phyloP scores from a whole-genome alignment of 2,888 invertebrate genomes.

The Teleiodes luculella region DNA sequence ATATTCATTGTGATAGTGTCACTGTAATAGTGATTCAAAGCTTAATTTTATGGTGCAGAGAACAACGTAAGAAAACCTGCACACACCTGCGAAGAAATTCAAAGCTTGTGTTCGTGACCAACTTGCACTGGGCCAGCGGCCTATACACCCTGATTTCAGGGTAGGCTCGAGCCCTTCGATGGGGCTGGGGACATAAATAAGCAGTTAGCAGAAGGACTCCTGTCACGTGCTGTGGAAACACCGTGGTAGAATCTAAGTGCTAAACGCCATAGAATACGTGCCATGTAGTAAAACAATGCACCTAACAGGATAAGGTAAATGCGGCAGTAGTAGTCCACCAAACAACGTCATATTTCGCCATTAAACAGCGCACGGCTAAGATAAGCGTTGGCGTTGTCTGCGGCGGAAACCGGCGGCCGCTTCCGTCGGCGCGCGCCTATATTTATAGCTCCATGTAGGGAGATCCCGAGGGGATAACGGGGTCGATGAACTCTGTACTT shows the following conservation, averaged over 20 bases:
- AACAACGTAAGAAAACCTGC: too few species aligned
- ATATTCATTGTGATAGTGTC: too few species aligned
- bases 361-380: slow-evolving; percentile 21
- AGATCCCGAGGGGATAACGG: background rate
- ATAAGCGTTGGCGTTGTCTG: slow-evolving; percentile 23
- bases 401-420: slow-evolving; percentile 32
- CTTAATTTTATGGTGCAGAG: too few species aligned
- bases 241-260: background rate
- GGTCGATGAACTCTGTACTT: slow-evolving; percentile 1
- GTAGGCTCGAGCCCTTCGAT: too few species aligned
- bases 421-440: slow-evolving; percentile 34
- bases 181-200: too few species aligned
- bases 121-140: too few species aligned
- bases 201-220: too few species aligned
- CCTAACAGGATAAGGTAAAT: background rate
- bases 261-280: background rate
- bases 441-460: slow-evolving; percentile 9
- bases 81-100: too few species aligned
- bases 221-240: too few species aligned
- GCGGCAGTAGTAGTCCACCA: background rate
- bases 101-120: too few species aligned
- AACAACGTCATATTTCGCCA: slow-evolving; percentile 21
- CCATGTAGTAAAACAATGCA: slow-evolving; percentile 2
- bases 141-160: too few species aligned
- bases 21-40: too few species aligned